A percentile compares a stretch with the other conserved stretches of the same genome.
phyloP scores from a whole-genome alignment of 2,797 vertebrate species.

The Coranthus polyacanthus region DNA sequence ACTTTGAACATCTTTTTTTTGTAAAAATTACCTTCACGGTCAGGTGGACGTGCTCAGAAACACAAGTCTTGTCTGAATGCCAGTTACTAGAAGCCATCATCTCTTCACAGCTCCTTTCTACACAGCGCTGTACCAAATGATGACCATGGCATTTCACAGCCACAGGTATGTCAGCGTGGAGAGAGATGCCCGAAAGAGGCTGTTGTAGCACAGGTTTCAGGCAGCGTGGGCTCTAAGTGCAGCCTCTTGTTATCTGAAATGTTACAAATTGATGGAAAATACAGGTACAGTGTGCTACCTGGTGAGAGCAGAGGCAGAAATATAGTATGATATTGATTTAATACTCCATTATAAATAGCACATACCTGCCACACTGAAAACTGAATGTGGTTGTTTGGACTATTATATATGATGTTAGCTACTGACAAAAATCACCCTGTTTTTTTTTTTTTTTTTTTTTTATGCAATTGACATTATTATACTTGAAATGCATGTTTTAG shows the following conservation, averaged over 20 bases:
- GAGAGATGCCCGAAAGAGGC: constrained; percentile 42
- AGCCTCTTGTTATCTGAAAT: constrained; percentile 60
- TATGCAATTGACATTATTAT: constrained; percentile 20
- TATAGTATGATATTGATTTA: constrained; percentile 43
- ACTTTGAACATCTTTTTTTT: constrained; percentile 34
- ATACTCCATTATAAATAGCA: constrained; percentile 44
- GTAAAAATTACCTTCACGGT: constrained; percentile 51
- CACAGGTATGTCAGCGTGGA: constrained; percentile 55
- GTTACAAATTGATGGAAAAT: constrained; percentile 60
- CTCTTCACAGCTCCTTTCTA: constrained; percentile 47
- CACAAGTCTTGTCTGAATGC: constrained; percentile 43
- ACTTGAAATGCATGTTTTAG: neutral
- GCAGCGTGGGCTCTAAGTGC: constrained; percentile 39
- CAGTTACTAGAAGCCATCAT: constrained; percentile 58
- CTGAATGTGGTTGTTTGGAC: constrained; percentile 21
- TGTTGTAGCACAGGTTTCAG: constrained; percentile 45
- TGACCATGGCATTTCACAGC: constrained; percentile 69
- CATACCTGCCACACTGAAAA: constrained; percentile 6
- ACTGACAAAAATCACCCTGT: neutral
- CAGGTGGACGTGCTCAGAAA: constrained; percentile 44
- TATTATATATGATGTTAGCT: neutral
- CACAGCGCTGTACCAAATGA: constrained; percentile 40
- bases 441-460: constrained; percentile 3
- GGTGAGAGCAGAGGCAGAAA: constrained; percentile 28
- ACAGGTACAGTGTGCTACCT: constrained; percentile 39